Evolutionary conservation across 2,888 invertebrate genomes (phyloP), one percentile per base, ranked within the genome.

Genomic region (Dichetophora obliterata): DNA sequence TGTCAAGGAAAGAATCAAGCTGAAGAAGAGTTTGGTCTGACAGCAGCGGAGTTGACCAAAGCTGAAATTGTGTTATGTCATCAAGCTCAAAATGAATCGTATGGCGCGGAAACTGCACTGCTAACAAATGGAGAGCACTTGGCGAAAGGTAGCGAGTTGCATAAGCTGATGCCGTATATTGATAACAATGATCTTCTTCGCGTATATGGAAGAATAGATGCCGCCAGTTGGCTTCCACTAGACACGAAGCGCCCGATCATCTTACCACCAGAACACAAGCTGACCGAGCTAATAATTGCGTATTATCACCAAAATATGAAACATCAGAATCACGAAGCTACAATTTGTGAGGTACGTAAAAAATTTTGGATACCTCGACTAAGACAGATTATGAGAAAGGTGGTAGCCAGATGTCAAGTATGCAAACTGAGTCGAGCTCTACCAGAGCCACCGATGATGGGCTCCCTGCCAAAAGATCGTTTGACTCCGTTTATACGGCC

Each of bases 151-250:
- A 52, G 52, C 8, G 16, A 71, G n/a, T 8, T n/a, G 31, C 31
- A 31, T 31, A 31, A 31, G 5, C 3, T 31, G 5, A 31, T 31
- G 31, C 31, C 31, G 31, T 52, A n/a, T n/a, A 14, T 52, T n/a
- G 37, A 74, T 34, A 14, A 75, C 11, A 43, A 76, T 14, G 73
- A 50, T 5, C 27, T 76, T 4, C 37, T 79, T 2, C 75, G 78
- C 19, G 77, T 78, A 1, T 34, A 43, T 37, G 78, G 77, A 34
- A 74, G 77, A 3, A 66, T 72, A 19, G 75, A 80, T 66, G 76
- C 68, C 24, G 75, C 76, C 11, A 75, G 75, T 43, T 79, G 74
- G 63, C 70, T 77, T 9, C 59, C 79, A 11, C 74, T 52, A 37
- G 34, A 27, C 2, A 68, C 74, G 34, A 77, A 27, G 19, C 70